Percentiles rank a stretch among this genome's conserved stretches.
These are phyloP conservation scores for Andrena haemorrhoa DNA, from an alignment of 2,888 invertebrate genomes.

Conservation along the genomic window DNA sequence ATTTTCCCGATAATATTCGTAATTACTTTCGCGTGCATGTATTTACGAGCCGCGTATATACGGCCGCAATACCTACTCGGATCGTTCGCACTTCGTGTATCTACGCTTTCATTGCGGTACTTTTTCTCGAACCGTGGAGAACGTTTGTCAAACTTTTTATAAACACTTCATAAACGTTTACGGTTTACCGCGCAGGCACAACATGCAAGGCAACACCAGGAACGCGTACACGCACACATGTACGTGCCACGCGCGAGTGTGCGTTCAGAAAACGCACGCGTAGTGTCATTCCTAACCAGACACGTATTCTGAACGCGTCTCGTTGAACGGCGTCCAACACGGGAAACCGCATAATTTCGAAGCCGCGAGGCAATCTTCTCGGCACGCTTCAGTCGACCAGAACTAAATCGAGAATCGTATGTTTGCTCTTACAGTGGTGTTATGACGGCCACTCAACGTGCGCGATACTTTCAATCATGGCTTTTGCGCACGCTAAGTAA, in stretches of 20 bases:
- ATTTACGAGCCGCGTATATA: constrained; percentile 8
- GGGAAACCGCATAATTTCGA: constrained; percentile 23
- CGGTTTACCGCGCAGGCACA: constrained; percentile 45
- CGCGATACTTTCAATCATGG: background rate
- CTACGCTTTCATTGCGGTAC: constrained; percentile 30
- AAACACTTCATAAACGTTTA: constrained; percentile 51
- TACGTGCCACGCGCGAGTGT: background rate
- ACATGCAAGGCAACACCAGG: background rate
- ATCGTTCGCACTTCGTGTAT: constrained; percentile 6
- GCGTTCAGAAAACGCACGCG: constrained; percentile 26
- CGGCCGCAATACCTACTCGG: background rate
- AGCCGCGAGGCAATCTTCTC: background rate
- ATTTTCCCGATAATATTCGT: constrained; percentile 28
- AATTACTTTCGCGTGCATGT: background rate
- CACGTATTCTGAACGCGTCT: constrained; percentile 1
- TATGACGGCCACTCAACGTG: constrained; percentile 26
- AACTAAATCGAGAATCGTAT: constrained; percentile 4
- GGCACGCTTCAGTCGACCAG: background rate
- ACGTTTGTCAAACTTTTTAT: constrained; percentile 44
- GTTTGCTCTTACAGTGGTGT: constrained; percentile 10
- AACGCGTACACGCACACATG: background rate
- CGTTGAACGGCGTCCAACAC: background rate
- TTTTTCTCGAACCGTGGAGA: constrained; percentile 8
- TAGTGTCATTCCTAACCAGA: background rate
- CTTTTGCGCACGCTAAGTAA: background rate